phyloP scores from a whole-genome alignment of 35 echinoderm and acorn worm species.

The Anneissia japonica region DNA sequence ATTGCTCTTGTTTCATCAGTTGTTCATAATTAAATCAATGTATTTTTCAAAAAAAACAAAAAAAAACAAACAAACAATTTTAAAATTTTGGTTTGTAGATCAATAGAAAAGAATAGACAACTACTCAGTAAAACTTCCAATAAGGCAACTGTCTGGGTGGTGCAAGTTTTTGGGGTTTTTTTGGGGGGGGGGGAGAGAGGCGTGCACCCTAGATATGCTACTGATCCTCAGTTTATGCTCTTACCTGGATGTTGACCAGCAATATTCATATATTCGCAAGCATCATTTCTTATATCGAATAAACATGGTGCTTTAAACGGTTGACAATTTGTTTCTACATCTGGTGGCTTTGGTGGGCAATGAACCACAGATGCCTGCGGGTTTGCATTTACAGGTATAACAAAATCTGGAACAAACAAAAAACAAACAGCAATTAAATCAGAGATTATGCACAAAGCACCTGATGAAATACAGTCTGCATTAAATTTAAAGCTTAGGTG shows the following conservation, averaged over 20 bases:
- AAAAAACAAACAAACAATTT: too few relatives aligned
- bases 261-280: constrained; percentile 90
- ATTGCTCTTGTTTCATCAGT: too few relatives aligned
- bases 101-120: too few relatives aligned
- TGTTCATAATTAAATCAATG: too few relatives aligned
- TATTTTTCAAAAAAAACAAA: too few relatives aligned
- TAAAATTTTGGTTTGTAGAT: too few relatives aligned
- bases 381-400: not conserved
- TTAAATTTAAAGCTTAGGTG: not conserved
- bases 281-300: constrained; percentile 66
- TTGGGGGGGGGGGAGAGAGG: too few relatives aligned
- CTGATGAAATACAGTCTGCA: not conserved
- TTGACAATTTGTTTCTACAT: constrained; percentile 70
- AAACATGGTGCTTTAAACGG: constrained; percentile 62
- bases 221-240: too few relatives aligned
- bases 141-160: too few relatives aligned
- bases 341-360: constrained; percentile 66
- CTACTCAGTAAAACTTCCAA: too few relatives aligned
- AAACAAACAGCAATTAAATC: not conserved
- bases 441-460: not conserved
- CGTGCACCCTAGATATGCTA: too few relatives aligned
- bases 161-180: too few relatives aligned
- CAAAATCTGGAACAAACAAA: not conserved
- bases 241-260: constrained; percentile 74
- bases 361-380: constrained; percentile 42